Conservation (phyloP, 2,888 invertebrate species). For the Prosopocoilus inquinatus region DNA sequence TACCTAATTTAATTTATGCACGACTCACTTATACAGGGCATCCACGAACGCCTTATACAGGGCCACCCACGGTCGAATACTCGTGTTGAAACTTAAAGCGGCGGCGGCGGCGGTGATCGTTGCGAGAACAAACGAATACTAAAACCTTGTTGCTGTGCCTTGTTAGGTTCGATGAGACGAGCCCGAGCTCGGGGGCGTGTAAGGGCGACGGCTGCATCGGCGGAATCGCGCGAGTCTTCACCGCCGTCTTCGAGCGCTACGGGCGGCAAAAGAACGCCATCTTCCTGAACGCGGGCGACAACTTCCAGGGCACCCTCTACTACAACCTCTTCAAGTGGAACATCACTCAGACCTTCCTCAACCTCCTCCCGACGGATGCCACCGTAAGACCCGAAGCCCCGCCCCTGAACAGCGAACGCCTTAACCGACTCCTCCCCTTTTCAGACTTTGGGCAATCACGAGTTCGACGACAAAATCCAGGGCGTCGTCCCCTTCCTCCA, state of each 20-base stretch:
- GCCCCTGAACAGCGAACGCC: neutral
- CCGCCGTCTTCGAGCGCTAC: constrained; percentile 54
- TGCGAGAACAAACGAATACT: neutral
- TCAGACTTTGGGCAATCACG: constrained; percentile 83
- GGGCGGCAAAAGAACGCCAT: constrained; percentile 40
- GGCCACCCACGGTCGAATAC: no score
- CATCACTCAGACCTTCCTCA: constrained; percentile 72
- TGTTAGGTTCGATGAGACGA: constrained; percentile 59
- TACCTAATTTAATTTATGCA: constrained; percentile 35
- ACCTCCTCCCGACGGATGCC: constrained; percentile 71
- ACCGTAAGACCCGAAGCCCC: constrained; percentile 59
- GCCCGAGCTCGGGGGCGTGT: constrained; percentile 57
- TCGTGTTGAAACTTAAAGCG: no score
- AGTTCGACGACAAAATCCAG: constrained; percentile 75
- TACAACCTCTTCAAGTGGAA: constrained; percentile 74
- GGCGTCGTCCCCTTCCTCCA: constrained; percentile 72
- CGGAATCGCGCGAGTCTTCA: constrained; percentile 65
- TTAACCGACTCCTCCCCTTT: neutral
- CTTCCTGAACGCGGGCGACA: constrained; percentile 79
- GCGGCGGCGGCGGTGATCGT: no score
- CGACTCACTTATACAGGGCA: no score
- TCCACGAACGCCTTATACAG: no score
- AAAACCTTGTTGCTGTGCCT: neutral
- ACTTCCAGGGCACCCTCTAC: constrained; percentile 85
- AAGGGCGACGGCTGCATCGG: constrained; percentile 61